These are phyloP conservation scores for Tringa solitaria DNA, from an alignment of 2,113 vertebrate species.

Conservation along the genomic window DNA sequence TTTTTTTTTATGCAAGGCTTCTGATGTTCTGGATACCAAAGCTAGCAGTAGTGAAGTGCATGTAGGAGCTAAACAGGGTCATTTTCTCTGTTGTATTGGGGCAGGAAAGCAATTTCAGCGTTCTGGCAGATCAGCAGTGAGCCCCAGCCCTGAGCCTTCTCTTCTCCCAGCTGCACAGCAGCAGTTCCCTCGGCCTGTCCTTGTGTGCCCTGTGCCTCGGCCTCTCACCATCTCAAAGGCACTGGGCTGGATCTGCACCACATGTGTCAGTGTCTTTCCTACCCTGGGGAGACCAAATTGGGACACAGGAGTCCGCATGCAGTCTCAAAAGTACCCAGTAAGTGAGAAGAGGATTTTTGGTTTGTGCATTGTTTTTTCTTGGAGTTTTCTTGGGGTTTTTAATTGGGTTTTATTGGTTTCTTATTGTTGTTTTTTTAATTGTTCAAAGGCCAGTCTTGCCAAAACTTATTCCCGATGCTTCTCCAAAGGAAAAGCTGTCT, in stretches of 20 bases:
- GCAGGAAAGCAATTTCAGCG: neutral
- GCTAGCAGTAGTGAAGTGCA: neutral
- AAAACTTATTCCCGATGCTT: neutral
- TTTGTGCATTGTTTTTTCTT: too few relatives aligned
- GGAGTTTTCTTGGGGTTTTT: too few relatives aligned
- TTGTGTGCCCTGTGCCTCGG: neutral
- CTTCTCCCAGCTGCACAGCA: neutral
- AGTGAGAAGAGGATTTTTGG: too few relatives aligned
- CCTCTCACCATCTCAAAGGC: neutral
- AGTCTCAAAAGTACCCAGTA: too few relatives aligned
- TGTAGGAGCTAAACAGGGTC: neutral
- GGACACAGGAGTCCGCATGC: neutral
- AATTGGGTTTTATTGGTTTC: too few relatives aligned
- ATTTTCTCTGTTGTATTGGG: neutral
- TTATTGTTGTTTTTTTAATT: neutral
- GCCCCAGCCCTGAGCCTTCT: neutral
- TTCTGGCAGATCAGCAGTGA: neutral
- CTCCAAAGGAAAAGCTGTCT: neutral
- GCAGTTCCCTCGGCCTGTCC: neutral
- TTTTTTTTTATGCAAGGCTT: neutral
- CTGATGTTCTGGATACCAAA: neutral
- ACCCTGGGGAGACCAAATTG: too few relatives aligned
- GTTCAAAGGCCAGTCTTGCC: neutral
- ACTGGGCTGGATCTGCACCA: neutral
- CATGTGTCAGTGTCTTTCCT: neutral